Conservation (phyloP, 1,140 invertebrate genomes). For the Onthophagus taurus region DNA sequence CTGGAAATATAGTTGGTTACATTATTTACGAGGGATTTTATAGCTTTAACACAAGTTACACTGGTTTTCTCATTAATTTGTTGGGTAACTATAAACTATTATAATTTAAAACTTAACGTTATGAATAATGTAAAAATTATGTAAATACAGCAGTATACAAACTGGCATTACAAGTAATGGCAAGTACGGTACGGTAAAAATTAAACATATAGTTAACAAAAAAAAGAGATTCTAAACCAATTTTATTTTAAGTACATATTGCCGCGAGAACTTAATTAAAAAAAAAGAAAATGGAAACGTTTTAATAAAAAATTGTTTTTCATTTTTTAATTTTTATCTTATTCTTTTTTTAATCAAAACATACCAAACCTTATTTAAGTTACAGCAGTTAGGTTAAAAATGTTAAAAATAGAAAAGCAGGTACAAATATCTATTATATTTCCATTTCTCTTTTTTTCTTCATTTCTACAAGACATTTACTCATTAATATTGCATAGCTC, state of each 20-base stretch:
- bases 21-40: too few species aligned
- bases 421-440: slow-evolving; percentile 23
- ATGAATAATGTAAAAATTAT: slow-evolving; percentile 16
- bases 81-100: slow-evolving; percentile 26
- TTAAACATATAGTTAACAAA: slow-evolving; percentile 21
- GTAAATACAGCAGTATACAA: slow-evolving; percentile 22
- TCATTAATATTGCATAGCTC: slow-evolving; percentile 24
- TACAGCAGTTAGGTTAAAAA: slow-evolving; percentile 15
- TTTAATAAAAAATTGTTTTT: too few species aligned
- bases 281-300: slow-evolving; percentile 21
- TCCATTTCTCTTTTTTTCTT: background rate
- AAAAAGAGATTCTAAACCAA: slow-evolving; percentile 9
- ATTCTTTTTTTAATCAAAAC: slow-evolving; percentile 9
- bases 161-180: slow-evolving; percentile 32
- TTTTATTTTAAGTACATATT: slow-evolving; percentile 13
- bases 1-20: slow-evolving; percentile 6
- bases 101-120: slow-evolving; percentile 21
- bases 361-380: slow-evolving; percentile 13
- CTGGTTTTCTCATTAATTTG: slow-evolving; percentile 7
- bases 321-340: slow-evolving; percentile 18
- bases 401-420: slow-evolving; percentile 23
- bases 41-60: slow-evolving; percentile 3
- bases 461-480: slow-evolving; percentile 15
- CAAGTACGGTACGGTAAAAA: slow-evolving; percentile 23
- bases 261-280: slow-evolving; percentile 8